phyloP scores from a whole-genome alignment of 2,888 invertebrate genomes.

The Watsonalla binaria region DNA sequence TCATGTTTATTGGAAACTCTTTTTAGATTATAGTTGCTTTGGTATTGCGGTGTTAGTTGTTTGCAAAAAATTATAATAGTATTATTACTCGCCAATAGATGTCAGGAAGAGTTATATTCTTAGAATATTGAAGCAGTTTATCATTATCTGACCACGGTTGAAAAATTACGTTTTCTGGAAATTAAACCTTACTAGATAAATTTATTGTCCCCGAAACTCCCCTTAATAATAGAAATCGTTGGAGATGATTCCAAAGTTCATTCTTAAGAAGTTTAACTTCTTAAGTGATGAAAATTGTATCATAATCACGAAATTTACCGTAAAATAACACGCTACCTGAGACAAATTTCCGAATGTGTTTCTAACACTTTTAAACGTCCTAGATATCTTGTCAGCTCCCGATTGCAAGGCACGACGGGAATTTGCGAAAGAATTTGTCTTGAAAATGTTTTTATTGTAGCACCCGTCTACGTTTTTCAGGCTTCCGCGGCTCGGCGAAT shows the following conservation, averaged over 20 bases:
- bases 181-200: not conserved
- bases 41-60: no score
- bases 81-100: no score
- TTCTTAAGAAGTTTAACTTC: no score
- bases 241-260: no score
- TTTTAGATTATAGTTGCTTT: no score
- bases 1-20: no score
- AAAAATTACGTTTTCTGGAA: not conserved
- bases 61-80: no score
- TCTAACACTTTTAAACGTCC: conserved; percentile 81
- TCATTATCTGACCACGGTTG: not conserved
- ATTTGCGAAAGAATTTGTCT: conserved; percentile 76
- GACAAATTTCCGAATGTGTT: conserved; percentile 83
- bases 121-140: not conserved
- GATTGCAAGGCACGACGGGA: conserved; percentile 81
- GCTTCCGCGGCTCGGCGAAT: conserved; percentile 66
- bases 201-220: not conserved
- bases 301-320: no score
- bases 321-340: conserved; percentile 65
- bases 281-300: no score
- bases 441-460: conserved; percentile 63
- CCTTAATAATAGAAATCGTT: no score
- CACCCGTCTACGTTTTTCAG: conserved; percentile 65
- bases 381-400: conserved; percentile 83
- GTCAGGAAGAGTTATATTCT: no score